Evolutionary conservation across 1,140 invertebrate species (phyloP).

Genomic region (Zaprionus lachaisei): DNA sequence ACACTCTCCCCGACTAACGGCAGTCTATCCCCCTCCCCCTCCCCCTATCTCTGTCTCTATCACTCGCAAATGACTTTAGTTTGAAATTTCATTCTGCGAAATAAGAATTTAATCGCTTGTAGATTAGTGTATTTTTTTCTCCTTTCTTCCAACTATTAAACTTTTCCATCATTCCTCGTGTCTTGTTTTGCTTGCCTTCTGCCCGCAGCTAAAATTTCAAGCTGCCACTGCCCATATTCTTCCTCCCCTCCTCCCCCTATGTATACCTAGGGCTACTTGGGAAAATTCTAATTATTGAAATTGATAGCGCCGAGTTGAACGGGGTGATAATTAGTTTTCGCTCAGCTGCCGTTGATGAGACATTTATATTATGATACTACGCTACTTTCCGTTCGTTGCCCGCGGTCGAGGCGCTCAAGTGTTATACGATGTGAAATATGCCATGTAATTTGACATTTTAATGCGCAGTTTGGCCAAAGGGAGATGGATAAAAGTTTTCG

Average conservation of each 20-base stretch:
- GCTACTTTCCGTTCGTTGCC: not conserved
- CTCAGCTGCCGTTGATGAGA: constrained; percentile 34
- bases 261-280: constrained; percentile 18
- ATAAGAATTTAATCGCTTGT: constrained; percentile 74
- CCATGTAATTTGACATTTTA: constrained; percentile 32
- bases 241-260: not conserved
- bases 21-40: not conserved
- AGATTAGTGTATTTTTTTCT: constrained; percentile 31
- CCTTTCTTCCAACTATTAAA: constrained; percentile 49
- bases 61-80: constrained; percentile 70
- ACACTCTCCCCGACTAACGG: constrained; percentile 56
- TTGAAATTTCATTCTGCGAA: constrained; percentile 81
- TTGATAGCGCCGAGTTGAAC: constrained; percentile 59
- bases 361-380: constrained; percentile 9
- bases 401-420: constrained; percentile 1
- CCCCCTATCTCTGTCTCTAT: not conserved
- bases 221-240: constrained; percentile 21
- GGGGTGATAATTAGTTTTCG: constrained; percentile 52
- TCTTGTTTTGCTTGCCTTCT: constrained; percentile 23
- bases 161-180: constrained; percentile 56
- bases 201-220: constrained; percentile 43
- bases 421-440: constrained; percentile 29
- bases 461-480: constrained; percentile 6
- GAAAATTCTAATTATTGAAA: constrained; percentile 66
- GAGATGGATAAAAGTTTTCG: not conserved